Percentiles rank a stretch among this genome's conserved stretches.
phyloP scores from a whole-genome alignment of 2,888 invertebrate genomes.

The Troilus luridus region DNA sequence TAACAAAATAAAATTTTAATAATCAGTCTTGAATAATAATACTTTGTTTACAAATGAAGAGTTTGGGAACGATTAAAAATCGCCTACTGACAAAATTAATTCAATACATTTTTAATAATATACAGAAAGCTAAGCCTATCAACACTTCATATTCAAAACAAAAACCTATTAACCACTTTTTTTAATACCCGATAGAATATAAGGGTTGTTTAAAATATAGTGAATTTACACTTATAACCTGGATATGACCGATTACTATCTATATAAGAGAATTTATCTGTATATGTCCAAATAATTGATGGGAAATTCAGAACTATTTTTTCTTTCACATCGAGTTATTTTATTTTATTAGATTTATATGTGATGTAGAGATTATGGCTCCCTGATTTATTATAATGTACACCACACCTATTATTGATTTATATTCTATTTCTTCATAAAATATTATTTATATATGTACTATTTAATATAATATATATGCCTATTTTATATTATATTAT shows the following conservation, averaged over 20 bases:
- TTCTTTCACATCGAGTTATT: background rate
- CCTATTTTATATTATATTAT: too few species aligned
- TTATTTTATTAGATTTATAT: background rate
- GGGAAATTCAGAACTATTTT: background rate
- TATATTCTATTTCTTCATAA: too few species aligned
- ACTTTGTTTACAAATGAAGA: background rate
- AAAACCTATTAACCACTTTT: background rate
- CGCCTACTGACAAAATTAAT: background rate
- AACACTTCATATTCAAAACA: too few species aligned
- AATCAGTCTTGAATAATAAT: slow-evolving; percentile 47
- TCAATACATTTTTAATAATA: background rate
- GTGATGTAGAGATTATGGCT: background rate
- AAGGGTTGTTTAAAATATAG: background rate
- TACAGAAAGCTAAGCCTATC: background rate
- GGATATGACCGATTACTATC: background rate
- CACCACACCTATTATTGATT: too few species aligned
- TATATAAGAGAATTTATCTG: background rate
- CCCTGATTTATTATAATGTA: background rate
- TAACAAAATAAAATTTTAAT: slow-evolving; percentile 26
- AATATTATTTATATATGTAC: too few species aligned
- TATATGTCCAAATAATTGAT: background rate
- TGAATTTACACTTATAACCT: background rate
- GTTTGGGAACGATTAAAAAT: background rate
- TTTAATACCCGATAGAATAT: background rate
- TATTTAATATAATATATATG: too few species aligned